These are phyloP conservation scores for Trinectes maculatus DNA, from an alignment of 2,113 vertebrate genomes.

Conservation along the genomic window DNA sequence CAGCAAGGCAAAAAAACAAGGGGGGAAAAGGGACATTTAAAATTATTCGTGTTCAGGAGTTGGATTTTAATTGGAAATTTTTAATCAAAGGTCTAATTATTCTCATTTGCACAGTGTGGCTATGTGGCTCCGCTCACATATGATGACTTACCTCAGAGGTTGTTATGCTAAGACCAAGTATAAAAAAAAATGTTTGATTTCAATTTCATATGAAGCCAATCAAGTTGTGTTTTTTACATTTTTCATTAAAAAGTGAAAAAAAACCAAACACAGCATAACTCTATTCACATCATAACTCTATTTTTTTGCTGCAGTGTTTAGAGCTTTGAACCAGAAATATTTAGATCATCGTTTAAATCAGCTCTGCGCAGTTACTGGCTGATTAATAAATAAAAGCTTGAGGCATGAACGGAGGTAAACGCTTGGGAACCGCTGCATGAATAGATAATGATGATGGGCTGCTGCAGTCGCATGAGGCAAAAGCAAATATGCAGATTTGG, in stretches of 20 bases:
- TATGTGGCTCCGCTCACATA: slow-evolving; percentile 33
- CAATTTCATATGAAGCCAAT: too few relatives aligned
- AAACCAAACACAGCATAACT: too few relatives aligned
- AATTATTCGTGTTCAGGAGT: too few relatives aligned
- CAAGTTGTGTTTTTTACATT: too few relatives aligned
- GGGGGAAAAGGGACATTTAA: not conserved
- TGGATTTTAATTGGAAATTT: slow-evolving; percentile 28
- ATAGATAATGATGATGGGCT: slow-evolving; percentile 8
- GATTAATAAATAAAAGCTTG: not conserved
- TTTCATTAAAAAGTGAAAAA: too few relatives aligned
- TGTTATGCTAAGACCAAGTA: too few relatives aligned
- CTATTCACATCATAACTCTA: too few relatives aligned
- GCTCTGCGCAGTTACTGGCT: not conserved
- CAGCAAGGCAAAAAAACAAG: slow-evolving; percentile 10
- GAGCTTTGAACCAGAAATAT: too few relatives aligned
- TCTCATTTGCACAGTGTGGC: slow-evolving; percentile 45
- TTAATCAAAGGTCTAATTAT: slow-evolving; percentile 62
- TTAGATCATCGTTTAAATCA: not conserved
- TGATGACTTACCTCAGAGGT: slow-evolving; percentile 49
- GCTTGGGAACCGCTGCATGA: slow-evolving; percentile 1
- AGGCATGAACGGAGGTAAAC: not conserved
- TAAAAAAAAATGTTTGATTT: too few relatives aligned
- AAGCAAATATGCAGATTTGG: not conserved
- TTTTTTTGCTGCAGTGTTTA: too few relatives aligned
- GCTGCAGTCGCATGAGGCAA: not conserved